Evolutionary conservation across 2,113 vertebrate genomes (phyloP).

Genomic region (Tichodroma muraria): DNA sequence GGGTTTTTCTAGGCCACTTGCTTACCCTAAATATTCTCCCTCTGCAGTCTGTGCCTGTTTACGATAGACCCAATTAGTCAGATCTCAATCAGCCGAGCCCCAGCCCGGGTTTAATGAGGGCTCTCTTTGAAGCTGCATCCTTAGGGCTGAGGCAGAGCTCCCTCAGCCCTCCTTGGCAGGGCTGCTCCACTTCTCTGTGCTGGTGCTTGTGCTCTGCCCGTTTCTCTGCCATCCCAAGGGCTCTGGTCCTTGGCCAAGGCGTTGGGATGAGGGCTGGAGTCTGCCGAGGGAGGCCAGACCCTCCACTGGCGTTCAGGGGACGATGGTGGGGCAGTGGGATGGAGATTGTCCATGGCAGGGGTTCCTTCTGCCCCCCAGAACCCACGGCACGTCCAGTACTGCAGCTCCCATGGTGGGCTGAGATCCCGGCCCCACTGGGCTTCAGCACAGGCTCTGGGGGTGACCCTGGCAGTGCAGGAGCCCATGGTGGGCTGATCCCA

Average conservation of each 20-base stretch:
- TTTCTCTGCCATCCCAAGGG: not conserved
- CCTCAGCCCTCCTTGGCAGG: not conserved
- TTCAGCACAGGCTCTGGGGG: not conserved
- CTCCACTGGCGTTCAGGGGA: fast-evolving
- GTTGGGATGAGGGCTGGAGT: fast-evolving
- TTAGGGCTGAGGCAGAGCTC: not conserved
- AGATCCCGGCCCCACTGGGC: not conserved
- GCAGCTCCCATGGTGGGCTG: not conserved
- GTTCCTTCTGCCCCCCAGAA: fast-evolving
- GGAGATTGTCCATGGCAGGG: fast-evolving
- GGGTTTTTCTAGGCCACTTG: not conserved
- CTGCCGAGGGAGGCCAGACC: fast-evolving
- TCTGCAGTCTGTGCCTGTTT: not conserved
- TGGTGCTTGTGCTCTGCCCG: not conserved
- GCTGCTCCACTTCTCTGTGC: not conserved
- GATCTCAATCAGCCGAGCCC: not conserved
- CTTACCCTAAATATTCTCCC: not conserved
- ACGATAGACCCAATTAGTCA: not conserved
- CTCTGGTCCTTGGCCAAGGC: not conserved
- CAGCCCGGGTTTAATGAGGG: not conserved
- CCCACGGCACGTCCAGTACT: fast-evolving
- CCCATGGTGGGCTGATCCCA: too few species aligned
- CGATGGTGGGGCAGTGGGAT: fast-evolving
- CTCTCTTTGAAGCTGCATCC: not conserved
- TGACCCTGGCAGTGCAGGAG: too few species aligned